Evolutionary conservation across 2,797 vertebrate genomes (phyloP), one percentile per base, ranked within the genome.

Genomic region (Sebastiscus tertius): DNA sequence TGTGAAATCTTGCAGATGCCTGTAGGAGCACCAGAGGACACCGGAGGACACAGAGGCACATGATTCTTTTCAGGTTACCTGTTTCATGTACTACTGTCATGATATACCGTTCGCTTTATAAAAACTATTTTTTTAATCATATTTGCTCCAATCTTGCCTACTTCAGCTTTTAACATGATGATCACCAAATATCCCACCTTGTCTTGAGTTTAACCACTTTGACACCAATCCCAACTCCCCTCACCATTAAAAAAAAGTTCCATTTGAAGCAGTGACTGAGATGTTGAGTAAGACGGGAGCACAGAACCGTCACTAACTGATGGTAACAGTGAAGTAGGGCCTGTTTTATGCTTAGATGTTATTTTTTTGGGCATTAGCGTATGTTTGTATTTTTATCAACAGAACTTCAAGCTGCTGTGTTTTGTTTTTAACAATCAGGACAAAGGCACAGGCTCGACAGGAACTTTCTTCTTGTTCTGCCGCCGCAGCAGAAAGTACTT

Each of bases 381-480:
- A 46, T 29, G 8, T 75, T 84, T 64, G 10, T 64, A 3, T 70
- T 73, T 76, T 39, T 66, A 39, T 22, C 36, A 29, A 8, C 7
- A 4, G 9, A 20, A 63, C 63, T 4, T 52, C 12, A 42, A 55
- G 55, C 66, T 71, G 69, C 75, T 34, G 70, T 34, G 0, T 71
- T 78, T 70, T 14, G 29, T 66, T 64, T 22, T 77, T 22, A 20
- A 31, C 34, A 76, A 80, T 39, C 2, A 72, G 78, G 63, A 64
- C 73, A 74, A 64, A 80, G 42, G 80, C 62, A 54, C 11, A 39
- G 64, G 2, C 59, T 58, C 6, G 63, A 77, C 49, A 27, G 22
- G 36, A 65, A 71, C 80, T 72, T 76, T 54, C 14, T 58, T 27
- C 64, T 62, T 39, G 42, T 79, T 85, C 31, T 72, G 80, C 77